These are phyloP conservation scores for Otus scops DNA, from an alignment of 2,797 vertebrate species.

Conservation along the genomic window DNA sequence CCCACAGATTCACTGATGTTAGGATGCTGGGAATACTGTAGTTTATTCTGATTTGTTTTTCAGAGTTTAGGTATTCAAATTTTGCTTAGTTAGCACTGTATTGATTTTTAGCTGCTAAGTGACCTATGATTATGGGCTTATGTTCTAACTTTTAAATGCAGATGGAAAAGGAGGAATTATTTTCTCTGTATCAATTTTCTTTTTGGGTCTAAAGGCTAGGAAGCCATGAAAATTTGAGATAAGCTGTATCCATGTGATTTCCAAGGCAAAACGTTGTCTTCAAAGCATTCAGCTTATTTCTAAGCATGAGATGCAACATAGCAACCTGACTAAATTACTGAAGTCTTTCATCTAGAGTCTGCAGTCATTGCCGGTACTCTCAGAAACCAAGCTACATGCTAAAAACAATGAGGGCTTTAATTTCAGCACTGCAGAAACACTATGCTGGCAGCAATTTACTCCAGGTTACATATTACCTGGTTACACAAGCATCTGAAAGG, in stretches of 20 bases:
- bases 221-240: not conserved
- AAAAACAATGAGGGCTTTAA: not conserved
- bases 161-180: not conserved
- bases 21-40: not conserved
- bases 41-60: not conserved
- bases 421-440: not conserved
- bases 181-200: not conserved
- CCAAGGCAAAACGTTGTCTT: not conserved
- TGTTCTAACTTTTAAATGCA: not conserved
- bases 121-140: not conserved
- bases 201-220: not conserved
- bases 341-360: not conserved
- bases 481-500: not conserved
- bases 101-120: conserved; percentile 21
- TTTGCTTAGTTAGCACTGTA: not conserved
- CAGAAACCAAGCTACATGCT: not conserved
- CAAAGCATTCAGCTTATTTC: not conserved
- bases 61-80: not conserved
- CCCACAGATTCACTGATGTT: not conserved
- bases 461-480: not conserved
- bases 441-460: not conserved
- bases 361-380: not conserved
- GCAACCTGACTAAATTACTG: not conserved
- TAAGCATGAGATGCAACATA: not conserved
- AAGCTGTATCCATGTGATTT: not conserved